Percentiles rank a stretch among this genome's conserved stretches.
Evolutionary conservation across 1,140 invertebrate genomes (phyloP).

Genomic region (Chymomyza costata): DNA sequence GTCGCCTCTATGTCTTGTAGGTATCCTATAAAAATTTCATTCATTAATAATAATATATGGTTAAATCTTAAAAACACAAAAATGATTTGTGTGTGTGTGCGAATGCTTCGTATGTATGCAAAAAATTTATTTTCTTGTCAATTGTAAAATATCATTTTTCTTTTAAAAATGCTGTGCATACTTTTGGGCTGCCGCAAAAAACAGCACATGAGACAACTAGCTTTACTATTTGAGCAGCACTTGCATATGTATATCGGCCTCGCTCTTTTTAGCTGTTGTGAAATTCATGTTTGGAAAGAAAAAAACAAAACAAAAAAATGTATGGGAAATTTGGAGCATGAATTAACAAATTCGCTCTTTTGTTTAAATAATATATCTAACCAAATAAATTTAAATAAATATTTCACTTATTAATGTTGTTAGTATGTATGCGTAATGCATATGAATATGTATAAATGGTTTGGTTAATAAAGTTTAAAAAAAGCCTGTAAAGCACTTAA

Average conservation of each 20-base stretch:
- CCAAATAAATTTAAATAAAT: too few species aligned
- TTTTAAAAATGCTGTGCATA: conserved; percentile 19
- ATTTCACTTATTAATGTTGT: too few species aligned
- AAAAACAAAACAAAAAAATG: background rate
- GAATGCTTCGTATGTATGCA: conserved; percentile 6
- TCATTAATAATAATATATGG: too few species aligned
- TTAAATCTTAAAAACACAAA: background rate
- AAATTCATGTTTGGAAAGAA: conserved; percentile 17
- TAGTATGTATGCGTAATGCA: too few species aligned
- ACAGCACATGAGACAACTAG: conserved; percentile 15
- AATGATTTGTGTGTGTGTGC: background rate
- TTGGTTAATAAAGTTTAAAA: too few species aligned
- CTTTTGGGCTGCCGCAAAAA: conserved; percentile 7
- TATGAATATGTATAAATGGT: too few species aligned
- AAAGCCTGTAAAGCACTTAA: too few species aligned
- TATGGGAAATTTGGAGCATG: conserved; percentile 1
- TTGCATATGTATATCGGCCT: too few species aligned
- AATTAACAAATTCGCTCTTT: too few species aligned
- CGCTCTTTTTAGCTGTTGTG: conserved; percentile 23
- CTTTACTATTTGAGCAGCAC: background rate
- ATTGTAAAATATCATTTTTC: background rate
- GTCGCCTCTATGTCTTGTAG: conserved; percentile 65
- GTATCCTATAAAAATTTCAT: conserved; percentile 54
- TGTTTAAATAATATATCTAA: too few species aligned
- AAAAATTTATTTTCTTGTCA: background rate